Base-by-base conservation (phyloP, 53 echinoderm and acorn worm species). In the Zoroaster sp. region DNA sequence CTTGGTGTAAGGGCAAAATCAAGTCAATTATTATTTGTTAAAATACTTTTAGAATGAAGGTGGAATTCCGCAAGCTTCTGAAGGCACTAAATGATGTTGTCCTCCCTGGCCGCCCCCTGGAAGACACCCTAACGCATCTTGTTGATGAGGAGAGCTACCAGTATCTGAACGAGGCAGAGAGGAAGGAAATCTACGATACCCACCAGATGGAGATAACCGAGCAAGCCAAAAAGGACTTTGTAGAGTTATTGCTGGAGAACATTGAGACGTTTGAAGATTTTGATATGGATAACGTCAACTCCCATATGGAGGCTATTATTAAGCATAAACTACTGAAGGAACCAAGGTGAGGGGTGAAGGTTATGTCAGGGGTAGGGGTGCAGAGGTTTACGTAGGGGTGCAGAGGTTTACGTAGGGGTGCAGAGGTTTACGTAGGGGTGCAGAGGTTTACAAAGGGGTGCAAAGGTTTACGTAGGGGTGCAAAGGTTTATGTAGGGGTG, bases 11-110 rank as follows among this genome's bases (percentile, higher is more conserved):
- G n/a, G n/a, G n/a, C n/a, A n/a, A n/a, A n/a, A n/a, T n/a, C n/a
- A n/a, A n/a, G n/a, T n/a, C n/a, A n/a, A n/a, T n/a, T n/a, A n/a
- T n/a, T n/a, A n/a, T n/a, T n/a, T n/a, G n/a, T n/a, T n/a, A n/a
- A n/a, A n/a, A n/a, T n/a, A n/a, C n/a, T n/a, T 11, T 70, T 39
- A 97, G 97, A 41, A 97, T 97, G 97, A 95, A 97, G 83, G 92
- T 59, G 28, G 97, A 95, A 3, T 97, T 95, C 87, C 90, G 87
- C 68, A 94, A 95, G 74, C 91, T 95, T 28, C 78, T 95, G 33
- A 86, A 87, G 37, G 78, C 92, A n/a, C 78, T 91, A 14, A 55
- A 51, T 1, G 90, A 93, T 45, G 90, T 92, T 35, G 91, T 97
- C 11, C 86, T 92, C 13, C 93, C 97, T 2, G 93, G 94, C 28